Conservation (phyloP, 1,140 invertebrate genomes). For the Lepidurus apus region DNA sequence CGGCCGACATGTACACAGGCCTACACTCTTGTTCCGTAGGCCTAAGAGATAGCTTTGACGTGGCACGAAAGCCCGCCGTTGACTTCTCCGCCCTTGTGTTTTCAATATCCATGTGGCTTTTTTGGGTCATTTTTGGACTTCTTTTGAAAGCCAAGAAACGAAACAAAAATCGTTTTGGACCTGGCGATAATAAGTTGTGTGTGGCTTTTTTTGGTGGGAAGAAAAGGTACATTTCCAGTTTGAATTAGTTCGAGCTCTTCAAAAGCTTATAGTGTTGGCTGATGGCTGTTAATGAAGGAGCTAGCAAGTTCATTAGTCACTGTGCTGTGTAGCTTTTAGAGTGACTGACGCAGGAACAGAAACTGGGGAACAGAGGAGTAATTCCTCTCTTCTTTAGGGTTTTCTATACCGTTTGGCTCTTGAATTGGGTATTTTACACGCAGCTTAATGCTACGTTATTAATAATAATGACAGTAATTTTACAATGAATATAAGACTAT, state of each 20-base stretch:
- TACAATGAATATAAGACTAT: no score
- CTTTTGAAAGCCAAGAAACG: no score
- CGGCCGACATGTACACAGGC: conserved; percentile 15
- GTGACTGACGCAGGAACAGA: not conserved
- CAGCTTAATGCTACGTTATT: not conserved
- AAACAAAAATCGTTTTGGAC: not conserved
- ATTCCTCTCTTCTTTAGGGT: not conserved
- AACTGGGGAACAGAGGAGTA: not conserved
- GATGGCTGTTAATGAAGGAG: conserved; percentile 13
- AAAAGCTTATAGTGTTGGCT: not conserved
- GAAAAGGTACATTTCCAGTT: not conserved
- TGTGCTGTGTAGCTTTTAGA: not conserved
- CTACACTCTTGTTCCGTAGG: conserved; percentile 14
- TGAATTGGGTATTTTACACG: not conserved
- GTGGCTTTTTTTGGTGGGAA: not conserved
- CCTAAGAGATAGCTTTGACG: conserved; percentile 21
- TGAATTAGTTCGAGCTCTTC: not conserved
- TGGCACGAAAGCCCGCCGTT: conserved; percentile 3
- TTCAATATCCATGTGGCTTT: not conserved
- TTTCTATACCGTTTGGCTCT: not conserved
- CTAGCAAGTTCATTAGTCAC: conserved; percentile 19
- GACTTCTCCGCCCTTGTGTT: conserved; percentile 8
- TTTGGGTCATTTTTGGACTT: not conserved
- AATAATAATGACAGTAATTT: no score
- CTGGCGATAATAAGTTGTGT: not conserved